These are phyloP conservation scores for Hirudo medicinalis DNA, from an alignment of 1,140 invertebrate species.

Conservation along the genomic window DNA sequence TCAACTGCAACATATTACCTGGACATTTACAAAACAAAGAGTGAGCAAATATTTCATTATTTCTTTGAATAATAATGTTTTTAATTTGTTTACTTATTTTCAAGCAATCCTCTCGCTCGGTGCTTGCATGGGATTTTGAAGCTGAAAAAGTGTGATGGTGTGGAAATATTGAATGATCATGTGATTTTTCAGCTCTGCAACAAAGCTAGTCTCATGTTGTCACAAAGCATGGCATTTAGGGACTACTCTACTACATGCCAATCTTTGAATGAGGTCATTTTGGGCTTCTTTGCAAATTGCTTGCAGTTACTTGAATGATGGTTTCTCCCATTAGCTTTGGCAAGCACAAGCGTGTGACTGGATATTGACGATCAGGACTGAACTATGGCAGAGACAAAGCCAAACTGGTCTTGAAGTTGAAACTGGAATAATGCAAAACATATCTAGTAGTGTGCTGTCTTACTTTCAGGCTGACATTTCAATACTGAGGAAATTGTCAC, in stretches of 20 bases:
- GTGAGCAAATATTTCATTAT: neutral
- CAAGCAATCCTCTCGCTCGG: neutral
- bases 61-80: neutral
- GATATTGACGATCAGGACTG: neutral
- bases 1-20: slow-evolving; percentile 1
- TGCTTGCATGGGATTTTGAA: slow-evolving; percentile 1
- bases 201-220: slow-evolving; percentile 1
- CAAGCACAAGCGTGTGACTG: slow-evolving; percentile 3
- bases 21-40: neutral
- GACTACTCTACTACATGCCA: neutral
- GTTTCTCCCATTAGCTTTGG: slow-evolving; percentile 1
- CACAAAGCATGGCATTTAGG: neutral
- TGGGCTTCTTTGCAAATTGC: neutral
- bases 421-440: neutral
- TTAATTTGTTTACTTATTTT: neutral
- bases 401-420: neutral
- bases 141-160: neutral
- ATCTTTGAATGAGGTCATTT: neutral
- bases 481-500: neutral
- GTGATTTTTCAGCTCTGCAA: slow-evolving; percentile 2
- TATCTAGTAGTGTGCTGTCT: neutral
- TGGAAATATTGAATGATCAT: neutral
- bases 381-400: neutral
- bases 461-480: slow-evolving; percentile 1
- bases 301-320: neutral